These are phyloP conservation scores for Eleginops maclovinus DNA, from an alignment of 2,113 vertebrate species.

Conservation along the genomic window DNA sequence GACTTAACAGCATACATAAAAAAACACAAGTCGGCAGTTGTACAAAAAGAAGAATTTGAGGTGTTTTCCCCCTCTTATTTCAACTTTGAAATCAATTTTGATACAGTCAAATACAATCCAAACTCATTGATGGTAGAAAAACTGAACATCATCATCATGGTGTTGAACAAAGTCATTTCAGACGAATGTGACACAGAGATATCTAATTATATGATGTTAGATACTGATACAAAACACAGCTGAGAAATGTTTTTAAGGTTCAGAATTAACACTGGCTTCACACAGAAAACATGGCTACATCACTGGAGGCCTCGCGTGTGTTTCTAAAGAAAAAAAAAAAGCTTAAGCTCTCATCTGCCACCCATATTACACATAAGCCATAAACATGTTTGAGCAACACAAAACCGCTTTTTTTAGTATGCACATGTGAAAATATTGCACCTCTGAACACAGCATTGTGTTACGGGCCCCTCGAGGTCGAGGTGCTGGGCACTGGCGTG, in stretches of 20 bases:
- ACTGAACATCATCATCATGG: slow-evolving; percentile 51
- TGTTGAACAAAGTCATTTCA: slow-evolving; percentile 70
- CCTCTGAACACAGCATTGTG: slow-evolving; percentile 59
- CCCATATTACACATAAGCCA: slow-evolving; percentile 72
- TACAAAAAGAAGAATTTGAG: slow-evolving; percentile 66
- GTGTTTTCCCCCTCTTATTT: slow-evolving; percentile 30
- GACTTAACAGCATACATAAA: slow-evolving; percentile 75
- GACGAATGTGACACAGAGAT: slow-evolving; percentile 74
- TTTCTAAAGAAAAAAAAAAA: slow-evolving; percentile 36
- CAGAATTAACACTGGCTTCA: slow-evolving; percentile 70
- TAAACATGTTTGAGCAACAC: slow-evolving; percentile 76
- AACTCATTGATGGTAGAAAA: slow-evolving; percentile 64
- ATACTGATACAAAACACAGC: slow-evolving; percentile 77
- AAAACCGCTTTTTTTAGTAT: slow-evolving; percentile 72
- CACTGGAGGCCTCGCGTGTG: slow-evolving; percentile 58
- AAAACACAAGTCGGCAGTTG: slow-evolving; percentile 64
- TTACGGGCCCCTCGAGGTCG: slow-evolving; percentile 48
- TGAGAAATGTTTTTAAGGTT: slow-evolving; percentile 71
- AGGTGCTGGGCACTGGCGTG: slow-evolving; percentile 62
- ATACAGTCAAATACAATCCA: slow-evolving; percentile 74
- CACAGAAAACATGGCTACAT: slow-evolving; percentile 74
- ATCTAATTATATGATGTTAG: slow-evolving; percentile 60
- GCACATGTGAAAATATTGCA: slow-evolving; percentile 73
- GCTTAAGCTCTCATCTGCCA: slow-evolving; percentile 56
- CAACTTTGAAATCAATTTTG: slow-evolving; percentile 55